Base-by-base conservation (phyloP, 2,888 invertebrate genomes). In the Ceriagrion tenellum region DNA sequence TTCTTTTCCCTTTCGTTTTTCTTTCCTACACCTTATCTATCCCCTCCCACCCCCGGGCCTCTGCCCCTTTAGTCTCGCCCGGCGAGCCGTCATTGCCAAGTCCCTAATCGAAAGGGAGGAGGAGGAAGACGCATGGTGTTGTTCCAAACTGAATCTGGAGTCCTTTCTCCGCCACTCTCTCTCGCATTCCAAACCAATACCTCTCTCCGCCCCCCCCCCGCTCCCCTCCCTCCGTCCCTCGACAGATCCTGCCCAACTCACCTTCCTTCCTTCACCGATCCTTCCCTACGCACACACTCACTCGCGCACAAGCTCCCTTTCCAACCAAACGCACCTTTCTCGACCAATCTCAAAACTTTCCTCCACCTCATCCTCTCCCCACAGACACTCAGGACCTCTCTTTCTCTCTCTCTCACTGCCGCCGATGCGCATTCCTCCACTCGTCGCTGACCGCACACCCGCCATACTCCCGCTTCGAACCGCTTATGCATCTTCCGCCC, bases 141-240 rank as follows among this genome's bases (percentile, higher is more conserved):
- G 89, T 89, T 89, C 89, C 89, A 89, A 89, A 89, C 89, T 55
- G 47, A 89, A 89, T 89, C 89, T 89, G 55, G 89, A 47, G 26
- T 89, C 89, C 89, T 55, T 55, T 55, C 55, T 55, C n/a, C n/a
- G 55, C 89, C 55, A 13, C n/a, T 55, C 89, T 55, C 89, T 13
- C 55, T 20, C 89, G 20, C 8, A 23, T n/a, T 40, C 23, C 40
- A 30, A 40, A 26, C 23, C 20, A 18, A 13, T 40, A 26, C 30
- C 26, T 26, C 18, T 10, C 26, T 55, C 89, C 16, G 2, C 55
- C 0, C 88, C 23, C 26, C n/a, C 16, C 23, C 23, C 89, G 2
- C 55, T 26, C 55, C 47, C 23, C 55, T 2, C 55, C 10, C 23
- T 47, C 47, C 12, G 13, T n/a, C 26, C 89, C 23, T 47, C 8